Base-by-base conservation (phyloP, 2,113 vertebrate species). In the Opisthocomus hoazin region DNA sequence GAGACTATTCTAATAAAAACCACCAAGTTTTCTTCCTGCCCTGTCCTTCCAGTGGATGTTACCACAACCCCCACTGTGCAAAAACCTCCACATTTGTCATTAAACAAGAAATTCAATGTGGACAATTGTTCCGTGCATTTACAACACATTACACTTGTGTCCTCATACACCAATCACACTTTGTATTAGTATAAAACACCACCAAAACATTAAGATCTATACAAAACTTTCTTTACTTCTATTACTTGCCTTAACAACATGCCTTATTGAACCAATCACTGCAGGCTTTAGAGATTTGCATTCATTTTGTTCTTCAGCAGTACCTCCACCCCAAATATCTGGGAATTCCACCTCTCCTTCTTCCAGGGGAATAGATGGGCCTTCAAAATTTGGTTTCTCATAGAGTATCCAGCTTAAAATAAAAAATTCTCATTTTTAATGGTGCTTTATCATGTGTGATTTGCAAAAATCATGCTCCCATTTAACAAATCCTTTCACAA, bases 361-460 rank as follows among this genome's bases (percentile, higher is more conserved):
- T 94, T 99, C 99, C 37, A 99, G 85, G 5, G 99, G 98, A 53
- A 99, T 95, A 68, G 98, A 97, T 10, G 98, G 98, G 1, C 99
- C 99, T 98, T 99, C 98, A 97, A 99, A 99, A 96, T 99, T 98
- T 51, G 99, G 99, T 87, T 99, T 99, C 84, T 99, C 99, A 97
- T 99, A 99, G 29, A 99, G 97, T 94, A 99, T 98, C 99, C 99
- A 99, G 96, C 99, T 99, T 97, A 73, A 93, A 90, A 97, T 30
- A 94, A 91, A 58, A 93, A 24, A 66, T 19, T 39, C 6, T 69
- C 3, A 37, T 43, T 48, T 96, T 74, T 74, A 79, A 78, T 22
- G 20, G 8, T 43, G 21, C 22, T 78, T 95, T 79, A 71, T 78
- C 12, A 73, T 39, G 27, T 23, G 23, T 19, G 36, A 71, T 57